These are phyloP conservation scores for Dexiosoma caninum DNA, from an alignment of 2,888 invertebrate species.

Conservation along the genomic window DNA sequence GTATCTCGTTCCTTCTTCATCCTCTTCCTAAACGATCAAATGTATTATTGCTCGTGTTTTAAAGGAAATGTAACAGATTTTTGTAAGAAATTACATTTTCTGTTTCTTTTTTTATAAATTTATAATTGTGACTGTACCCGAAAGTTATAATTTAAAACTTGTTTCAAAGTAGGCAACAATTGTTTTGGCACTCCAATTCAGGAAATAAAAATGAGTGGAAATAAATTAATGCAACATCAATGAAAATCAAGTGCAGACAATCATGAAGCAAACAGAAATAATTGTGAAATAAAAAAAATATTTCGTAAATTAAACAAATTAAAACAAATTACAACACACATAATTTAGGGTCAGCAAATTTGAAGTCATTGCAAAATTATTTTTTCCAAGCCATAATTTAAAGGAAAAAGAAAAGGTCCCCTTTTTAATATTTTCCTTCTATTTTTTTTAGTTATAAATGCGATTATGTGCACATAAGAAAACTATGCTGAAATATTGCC, in stretches of 20 bases:
- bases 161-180: conserved; percentile 53
- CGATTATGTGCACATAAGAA: background rate
- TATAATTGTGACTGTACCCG: background rate
- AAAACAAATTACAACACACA: background rate
- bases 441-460: background rate
- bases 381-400: conserved; percentile 3
- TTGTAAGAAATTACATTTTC: conserved; percentile 3
- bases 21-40: background rate
- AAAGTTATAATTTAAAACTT: conserved; percentile 43
- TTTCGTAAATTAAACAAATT: background rate
- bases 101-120: background rate
- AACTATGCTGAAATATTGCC: background rate
- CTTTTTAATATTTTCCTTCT: background rate
- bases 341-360: conserved; percentile 26
- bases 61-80: conserved; percentile 31
- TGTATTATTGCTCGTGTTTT: background rate
- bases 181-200: conserved; percentile 45
- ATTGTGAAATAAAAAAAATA: background rate
- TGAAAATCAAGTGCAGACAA: background rate
- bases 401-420: background rate
- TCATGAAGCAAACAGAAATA: no score
- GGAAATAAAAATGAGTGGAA: conserved; percentile 14
- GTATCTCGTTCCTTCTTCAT: background rate
- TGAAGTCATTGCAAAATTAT: conserved; percentile 1
- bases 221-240: conserved; percentile 15